These are phyloP conservation scores for Toxonevra muliebris DNA, from an alignment of 2,888 invertebrate genomes.

Conservation along the genomic window DNA sequence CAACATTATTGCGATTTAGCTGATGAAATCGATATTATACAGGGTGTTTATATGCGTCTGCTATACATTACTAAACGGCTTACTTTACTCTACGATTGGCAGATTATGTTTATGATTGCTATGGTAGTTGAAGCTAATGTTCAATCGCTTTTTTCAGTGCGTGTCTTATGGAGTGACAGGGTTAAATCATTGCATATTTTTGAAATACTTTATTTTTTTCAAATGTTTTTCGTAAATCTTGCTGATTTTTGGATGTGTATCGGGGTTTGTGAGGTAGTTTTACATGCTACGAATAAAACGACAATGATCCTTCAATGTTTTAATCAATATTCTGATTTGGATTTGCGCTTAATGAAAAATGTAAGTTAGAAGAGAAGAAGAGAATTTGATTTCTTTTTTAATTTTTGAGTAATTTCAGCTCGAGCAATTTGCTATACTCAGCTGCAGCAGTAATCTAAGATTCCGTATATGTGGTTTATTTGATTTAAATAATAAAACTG, in stretches of 20 bases:
- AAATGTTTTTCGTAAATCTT: background rate
- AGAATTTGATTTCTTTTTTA: no score
- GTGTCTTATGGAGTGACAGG: background rate
- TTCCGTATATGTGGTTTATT: slow-evolving; percentile 4
- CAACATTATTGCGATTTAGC: background rate
- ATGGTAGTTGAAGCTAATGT: background rate
- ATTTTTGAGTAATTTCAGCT: background rate
- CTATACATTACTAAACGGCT: background rate
- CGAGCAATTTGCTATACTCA: background rate
- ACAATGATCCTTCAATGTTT: background rate
- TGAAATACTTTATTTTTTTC: background rate
- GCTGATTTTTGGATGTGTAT: background rate
- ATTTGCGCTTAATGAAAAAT: no score
- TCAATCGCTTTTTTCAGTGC: background rate
- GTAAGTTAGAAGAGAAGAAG: no score
- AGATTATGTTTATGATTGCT: background rate
- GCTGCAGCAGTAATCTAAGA: no score
- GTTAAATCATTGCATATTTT: no score
- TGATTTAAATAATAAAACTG: slow-evolving; percentile 1
- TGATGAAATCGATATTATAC: background rate
- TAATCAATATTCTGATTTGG: background rate
- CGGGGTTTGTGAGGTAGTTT: background rate
- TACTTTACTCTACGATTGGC: background rate
- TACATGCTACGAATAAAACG: background rate
- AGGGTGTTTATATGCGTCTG: background rate